Evolutionary conservation across 1,140 invertebrate species (phyloP).

Genomic region (Caerostris darwini): DNA sequence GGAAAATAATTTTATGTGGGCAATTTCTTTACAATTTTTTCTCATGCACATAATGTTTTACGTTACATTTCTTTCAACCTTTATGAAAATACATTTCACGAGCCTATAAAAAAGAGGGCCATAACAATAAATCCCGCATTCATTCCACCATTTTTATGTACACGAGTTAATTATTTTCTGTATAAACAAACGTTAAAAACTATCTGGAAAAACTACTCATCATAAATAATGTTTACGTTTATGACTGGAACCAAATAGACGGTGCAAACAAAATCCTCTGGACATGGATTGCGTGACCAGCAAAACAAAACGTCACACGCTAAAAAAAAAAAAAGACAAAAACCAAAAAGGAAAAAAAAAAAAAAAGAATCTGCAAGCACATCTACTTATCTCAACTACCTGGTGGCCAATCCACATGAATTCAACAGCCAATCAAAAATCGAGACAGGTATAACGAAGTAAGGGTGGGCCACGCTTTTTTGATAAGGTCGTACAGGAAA

Average conservation of each 20-base stretch:
- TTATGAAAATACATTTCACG: neutral
- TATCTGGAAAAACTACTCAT: neutral
- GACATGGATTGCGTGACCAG: slow-evolving; percentile 20
- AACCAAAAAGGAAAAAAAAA: neutral
- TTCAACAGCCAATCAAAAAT: slow-evolving; percentile 68
- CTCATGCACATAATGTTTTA: neutral
- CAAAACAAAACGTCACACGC: slow-evolving; percentile 38
- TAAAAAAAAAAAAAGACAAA: neutral
- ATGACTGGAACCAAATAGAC: slow-evolving; percentile 16
- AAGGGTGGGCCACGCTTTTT: slow-evolving; percentile 64
- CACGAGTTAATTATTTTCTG: slow-evolving; percentile 22
- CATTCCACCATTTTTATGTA: neutral
- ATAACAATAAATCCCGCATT: slow-evolving; percentile 6
- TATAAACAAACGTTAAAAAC: slow-evolving; percentile 16
- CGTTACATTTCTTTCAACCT: neutral
- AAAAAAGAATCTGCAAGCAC: slow-evolving; percentile 15
- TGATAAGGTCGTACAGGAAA: slow-evolving; percentile 58
- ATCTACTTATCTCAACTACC: slow-evolving; percentile 73
- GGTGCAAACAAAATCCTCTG: slow-evolving; percentile 36
- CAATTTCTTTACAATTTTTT: neutral
- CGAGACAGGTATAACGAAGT: slow-evolving; percentile 59
- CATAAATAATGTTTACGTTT: slow-evolving; percentile 31
- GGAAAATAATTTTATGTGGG: neutral
- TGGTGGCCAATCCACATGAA: slow-evolving; percentile 59
- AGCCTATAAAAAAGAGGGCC: neutral